Evolutionary conservation across 1,140 invertebrate genomes (phyloP).

Genomic region (Augochlora pura): DNA sequence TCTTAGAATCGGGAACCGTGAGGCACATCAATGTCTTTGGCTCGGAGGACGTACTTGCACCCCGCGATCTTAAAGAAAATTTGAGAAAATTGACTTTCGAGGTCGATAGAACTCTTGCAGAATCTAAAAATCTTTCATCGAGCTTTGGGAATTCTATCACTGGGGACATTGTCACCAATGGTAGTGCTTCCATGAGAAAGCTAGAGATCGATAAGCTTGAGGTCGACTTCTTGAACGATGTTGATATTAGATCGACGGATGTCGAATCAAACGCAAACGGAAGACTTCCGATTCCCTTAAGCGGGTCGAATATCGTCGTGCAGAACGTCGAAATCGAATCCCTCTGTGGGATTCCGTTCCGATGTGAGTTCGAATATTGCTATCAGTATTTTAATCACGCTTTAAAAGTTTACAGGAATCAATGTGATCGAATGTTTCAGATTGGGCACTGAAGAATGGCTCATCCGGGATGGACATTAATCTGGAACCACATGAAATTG

Average conservation of each 20-base stretch:
- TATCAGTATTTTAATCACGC: no score
- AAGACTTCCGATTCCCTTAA: constrained; percentile 29
- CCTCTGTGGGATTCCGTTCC: constrained; percentile 60
- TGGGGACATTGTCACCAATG: constrained; percentile 26
- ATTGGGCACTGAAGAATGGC: constrained; percentile 59
- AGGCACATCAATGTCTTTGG: constrained; percentile 25
- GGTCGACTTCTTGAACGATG: constrained; percentile 52
- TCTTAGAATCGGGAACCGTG: constrained; percentile 28
- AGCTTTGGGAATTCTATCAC: not conserved
- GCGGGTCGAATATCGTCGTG: constrained; percentile 24
- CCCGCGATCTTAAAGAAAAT: constrained; percentile 14
- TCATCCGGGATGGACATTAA: constrained; percentile 27
- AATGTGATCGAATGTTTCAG: constrained; percentile 34
- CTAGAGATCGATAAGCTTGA: constrained; percentile 53
- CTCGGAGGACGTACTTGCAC: constrained; percentile 21
- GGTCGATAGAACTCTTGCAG: constrained; percentile 2
- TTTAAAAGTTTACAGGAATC: no score
- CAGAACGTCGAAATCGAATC: constrained; percentile 60
- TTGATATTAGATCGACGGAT: constrained; percentile 9
- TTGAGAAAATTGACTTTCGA: constrained; percentile 3
- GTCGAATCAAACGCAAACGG: not conserved
- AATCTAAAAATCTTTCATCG: not conserved
- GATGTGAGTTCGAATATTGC: constrained; percentile 33
- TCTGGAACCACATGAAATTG: not conserved
- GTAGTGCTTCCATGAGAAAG: constrained; percentile 41